Conservation (phyloP, 2,113 vertebrate genomes). For the Sinocyclocheilus anophthalmus region DNA sequence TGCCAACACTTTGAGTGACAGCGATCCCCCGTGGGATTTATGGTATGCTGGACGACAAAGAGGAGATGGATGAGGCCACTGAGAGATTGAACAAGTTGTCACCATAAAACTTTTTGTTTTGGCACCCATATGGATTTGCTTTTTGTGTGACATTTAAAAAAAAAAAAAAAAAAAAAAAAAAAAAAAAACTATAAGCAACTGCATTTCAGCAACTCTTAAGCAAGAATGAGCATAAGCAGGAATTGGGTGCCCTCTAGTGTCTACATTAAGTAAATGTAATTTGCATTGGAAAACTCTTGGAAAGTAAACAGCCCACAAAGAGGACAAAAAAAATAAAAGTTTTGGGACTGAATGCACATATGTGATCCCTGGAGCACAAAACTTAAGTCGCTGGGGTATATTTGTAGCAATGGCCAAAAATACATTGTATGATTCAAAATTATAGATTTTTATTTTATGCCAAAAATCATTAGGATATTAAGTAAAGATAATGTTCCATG, state of each 20-base stretch:
- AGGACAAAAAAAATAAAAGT: no score
- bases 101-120: constrained; percentile 27
- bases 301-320: background rate
- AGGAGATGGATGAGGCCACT: constrained; percentile 49
- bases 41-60: constrained; percentile 85
- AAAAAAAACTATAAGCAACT: no score
- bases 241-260: constrained; percentile 30
- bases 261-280: background rate
- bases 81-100: constrained; percentile 41
- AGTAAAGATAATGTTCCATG: no score
- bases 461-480: no score
- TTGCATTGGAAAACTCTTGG: background rate
- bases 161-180: no score
- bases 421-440: no score
- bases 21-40: constrained; percentile 96
- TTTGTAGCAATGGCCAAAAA: no score
- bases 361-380: background rate
- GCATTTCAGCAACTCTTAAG: background rate
- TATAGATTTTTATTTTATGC: no score
- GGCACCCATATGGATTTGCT: background rate
- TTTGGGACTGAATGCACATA: background rate
- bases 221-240: background rate
- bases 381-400: no score
- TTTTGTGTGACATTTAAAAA: no score
- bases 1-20: constrained; percentile 96